Percentiles rank a stretch among this genome's conserved stretches.
Conservation (phyloP, 2,113 vertebrate genomes). For the Puffinus mauretanicus region DNA sequence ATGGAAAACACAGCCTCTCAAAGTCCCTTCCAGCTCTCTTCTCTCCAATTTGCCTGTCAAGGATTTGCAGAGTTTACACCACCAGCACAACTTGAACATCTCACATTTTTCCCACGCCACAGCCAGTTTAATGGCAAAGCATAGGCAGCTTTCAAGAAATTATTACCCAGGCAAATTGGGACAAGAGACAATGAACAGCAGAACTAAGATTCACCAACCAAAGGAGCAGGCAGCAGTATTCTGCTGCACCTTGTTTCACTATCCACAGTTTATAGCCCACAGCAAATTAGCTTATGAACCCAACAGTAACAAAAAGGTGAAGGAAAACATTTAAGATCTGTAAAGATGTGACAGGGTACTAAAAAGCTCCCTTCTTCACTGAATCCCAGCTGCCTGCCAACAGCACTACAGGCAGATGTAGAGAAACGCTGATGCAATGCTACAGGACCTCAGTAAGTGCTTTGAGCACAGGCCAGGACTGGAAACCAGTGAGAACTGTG, state of each 20-base stretch:
- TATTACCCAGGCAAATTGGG: neutral
- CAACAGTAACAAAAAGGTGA: neutral
- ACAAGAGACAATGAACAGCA: neutral
- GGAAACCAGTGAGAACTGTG: neutral
- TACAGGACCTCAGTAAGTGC: neutral
- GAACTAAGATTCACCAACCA: neutral
- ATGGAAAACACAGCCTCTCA: conserved; percentile 5
- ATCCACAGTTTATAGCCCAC: neutral
- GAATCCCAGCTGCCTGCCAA: neutral
- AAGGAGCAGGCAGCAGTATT: neutral
- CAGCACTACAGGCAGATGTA: neutral
- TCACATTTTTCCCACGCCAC: neutral
- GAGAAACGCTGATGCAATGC: neutral
- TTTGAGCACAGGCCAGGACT: neutral
- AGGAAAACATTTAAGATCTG: neutral
- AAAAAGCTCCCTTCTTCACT: neutral
- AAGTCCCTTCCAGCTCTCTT: neutral
- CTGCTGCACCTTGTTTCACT: neutral
- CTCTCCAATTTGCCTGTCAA: conserved; percentile 4
- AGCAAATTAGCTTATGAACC: neutral
- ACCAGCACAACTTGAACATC: neutral
- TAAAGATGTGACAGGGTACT: neutral
- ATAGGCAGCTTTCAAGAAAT: neutral
- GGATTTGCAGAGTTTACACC: neutral
- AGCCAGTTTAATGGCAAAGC: neutral